Percentiles rank a stretch among this genome's conserved stretches.
Conservation (phyloP, 2,888 invertebrate genomes). For the Congeria kusceri region DNA sequence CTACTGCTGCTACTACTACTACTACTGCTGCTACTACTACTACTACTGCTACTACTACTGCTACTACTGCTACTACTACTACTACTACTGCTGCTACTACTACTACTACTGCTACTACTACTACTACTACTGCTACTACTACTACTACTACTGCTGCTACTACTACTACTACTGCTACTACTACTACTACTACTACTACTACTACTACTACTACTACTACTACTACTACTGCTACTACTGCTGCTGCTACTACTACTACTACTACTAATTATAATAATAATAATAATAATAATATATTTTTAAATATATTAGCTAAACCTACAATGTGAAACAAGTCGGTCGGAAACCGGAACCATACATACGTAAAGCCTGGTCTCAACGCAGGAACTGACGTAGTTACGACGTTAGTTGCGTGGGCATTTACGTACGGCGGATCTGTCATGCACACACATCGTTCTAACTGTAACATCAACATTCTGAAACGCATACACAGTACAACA, state of each 20-base stretch:
- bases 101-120: background rate
- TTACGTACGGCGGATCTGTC: no score
- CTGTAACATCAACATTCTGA: no score
- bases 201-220: constrained; percentile 1
- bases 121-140: background rate
- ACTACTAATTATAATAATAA: no score
- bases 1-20: background rate
- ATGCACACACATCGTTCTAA: no score
- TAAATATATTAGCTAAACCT: no score
- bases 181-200: constrained; percentile 1
- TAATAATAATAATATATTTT: no score
- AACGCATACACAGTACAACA: no score
- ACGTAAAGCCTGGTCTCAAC: no score
- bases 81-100: background rate
- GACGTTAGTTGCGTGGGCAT: no score
- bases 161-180: background rate
- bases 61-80: background rate
- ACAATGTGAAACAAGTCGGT: no score
- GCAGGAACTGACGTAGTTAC: no score
- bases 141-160: background rate
- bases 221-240: background rate
- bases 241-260: background rate
- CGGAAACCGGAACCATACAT: no score
- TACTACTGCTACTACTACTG: background rate
- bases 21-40: background rate